These are phyloP conservation scores for Cryptophagus acutangulus DNA, from an alignment of 2,888 invertebrate species.

Conservation along the genomic window DNA sequence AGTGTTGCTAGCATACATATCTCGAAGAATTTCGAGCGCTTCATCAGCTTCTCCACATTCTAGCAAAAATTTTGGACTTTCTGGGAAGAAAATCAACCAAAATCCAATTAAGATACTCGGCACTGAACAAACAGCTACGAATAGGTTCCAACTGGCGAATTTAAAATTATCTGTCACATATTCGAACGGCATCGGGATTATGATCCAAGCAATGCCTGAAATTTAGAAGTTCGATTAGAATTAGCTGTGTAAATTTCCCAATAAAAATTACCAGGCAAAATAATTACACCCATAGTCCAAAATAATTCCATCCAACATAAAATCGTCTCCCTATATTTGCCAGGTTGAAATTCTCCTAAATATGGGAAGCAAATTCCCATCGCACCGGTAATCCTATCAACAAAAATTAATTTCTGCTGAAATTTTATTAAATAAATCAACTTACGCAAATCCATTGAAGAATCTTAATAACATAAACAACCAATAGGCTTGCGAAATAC, in stretches of 20 bases:
- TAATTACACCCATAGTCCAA: conserved; percentile 75
- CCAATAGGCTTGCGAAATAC: conserved; percentile 67
- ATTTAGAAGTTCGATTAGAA: conserved; percentile 13
- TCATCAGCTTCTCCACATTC: conserved; percentile 75
- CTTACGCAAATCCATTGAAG: conserved; percentile 76
- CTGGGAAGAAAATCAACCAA: conserved; percentile 72
- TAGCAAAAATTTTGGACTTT: conserved; percentile 77
- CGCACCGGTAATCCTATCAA: conserved; percentile 69
- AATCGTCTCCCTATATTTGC: conserved; percentile 72
- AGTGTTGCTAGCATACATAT: conserved; percentile 67
- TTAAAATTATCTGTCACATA: conserved; percentile 57
- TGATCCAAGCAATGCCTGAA: conserved; percentile 71
- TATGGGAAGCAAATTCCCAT: conserved; percentile 81
- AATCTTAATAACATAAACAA: conserved; percentile 70
- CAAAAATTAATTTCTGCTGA: too few species aligned
- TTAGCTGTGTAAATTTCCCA: too few species aligned
- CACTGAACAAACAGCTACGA: conserved; percentile 68
- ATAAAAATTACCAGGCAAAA: conserved; percentile 63
- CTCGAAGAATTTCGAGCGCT: conserved; percentile 63
- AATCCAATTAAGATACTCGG: conserved; percentile 64
- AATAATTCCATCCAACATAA: conserved; percentile 83
- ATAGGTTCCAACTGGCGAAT: conserved; percentile 77
- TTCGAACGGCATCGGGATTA: conserved; percentile 65
- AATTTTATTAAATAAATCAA: too few species aligned
- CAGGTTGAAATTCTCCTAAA: conserved; percentile 76